phyloP scores from a whole-genome alignment of 2,888 invertebrate genomes.

The Syrphus vitripennis region DNA sequence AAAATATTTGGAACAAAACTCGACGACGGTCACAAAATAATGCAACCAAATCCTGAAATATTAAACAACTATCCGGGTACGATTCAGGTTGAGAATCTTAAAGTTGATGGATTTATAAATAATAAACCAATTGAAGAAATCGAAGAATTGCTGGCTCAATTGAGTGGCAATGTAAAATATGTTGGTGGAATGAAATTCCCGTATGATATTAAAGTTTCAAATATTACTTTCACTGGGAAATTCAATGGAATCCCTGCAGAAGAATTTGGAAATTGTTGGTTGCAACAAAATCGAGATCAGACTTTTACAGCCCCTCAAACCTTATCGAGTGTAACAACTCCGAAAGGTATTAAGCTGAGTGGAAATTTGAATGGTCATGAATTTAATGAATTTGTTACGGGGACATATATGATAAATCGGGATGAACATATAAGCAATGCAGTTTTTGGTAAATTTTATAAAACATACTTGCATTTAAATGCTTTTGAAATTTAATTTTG shows the following conservation, averaged over 20 bases:
- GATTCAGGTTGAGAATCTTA: slow-evolving; percentile 79
- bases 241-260: slow-evolving; percentile 80
- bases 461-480: background rate
- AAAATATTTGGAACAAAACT: slow-evolving; percentile 73
- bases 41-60: slow-evolving; percentile 72
- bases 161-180: slow-evolving; percentile 77
- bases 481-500: background rate
- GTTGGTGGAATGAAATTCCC: slow-evolving; percentile 77
- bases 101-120: slow-evolving; percentile 76
- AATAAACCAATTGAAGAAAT: slow-evolving; percentile 73
- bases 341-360: slow-evolving; percentile 73
- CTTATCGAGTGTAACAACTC: slow-evolving; percentile 72
- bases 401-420: slow-evolving; percentile 82
- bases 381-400: slow-evolving; percentile 80
- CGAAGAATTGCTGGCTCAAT: slow-evolving; percentile 75
- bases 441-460: slow-evolving; percentile 79
- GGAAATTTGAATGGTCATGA: slow-evolving; percentile 81
- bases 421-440: slow-evolving; percentile 81
- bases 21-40: slow-evolving; percentile 43
- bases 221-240: slow-evolving; percentile 79
- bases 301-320: slow-evolving; percentile 77
- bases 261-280: slow-evolving; percentile 80
- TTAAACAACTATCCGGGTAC: slow-evolving; percentile 75
- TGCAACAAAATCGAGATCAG: slow-evolving; percentile 78
- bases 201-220: slow-evolving; percentile 77